Percentiles rank a stretch among this genome's conserved stretches.
Evolutionary conservation across 2,888 invertebrate species (phyloP).

Genomic region (Caenorhabditis japonica): DNA sequence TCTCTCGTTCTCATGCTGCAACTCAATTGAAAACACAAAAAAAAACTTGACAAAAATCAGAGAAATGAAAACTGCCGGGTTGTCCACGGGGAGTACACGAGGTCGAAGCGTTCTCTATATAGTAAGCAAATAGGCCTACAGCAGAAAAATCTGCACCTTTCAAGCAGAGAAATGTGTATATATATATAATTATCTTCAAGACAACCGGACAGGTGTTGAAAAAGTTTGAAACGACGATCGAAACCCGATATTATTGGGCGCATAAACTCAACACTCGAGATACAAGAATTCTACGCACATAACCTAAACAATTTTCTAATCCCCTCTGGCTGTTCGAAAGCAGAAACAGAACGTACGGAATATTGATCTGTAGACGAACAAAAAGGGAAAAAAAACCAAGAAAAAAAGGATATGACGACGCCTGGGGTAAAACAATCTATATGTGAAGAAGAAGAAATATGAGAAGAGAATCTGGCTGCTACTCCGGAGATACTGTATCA

Average conservation of each 20-base stretch:
- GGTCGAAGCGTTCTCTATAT: too few relatives aligned
- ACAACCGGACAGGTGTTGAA: constrained; percentile 33
- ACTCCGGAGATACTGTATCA: constrained; percentile 1
- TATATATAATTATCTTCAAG: not conserved
- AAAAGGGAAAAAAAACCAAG: too few relatives aligned
- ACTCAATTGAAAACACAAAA: too few relatives aligned
- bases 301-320: constrained; percentile 16
- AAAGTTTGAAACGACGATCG: constrained; percentile 41
- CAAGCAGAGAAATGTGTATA: too few relatives aligned
- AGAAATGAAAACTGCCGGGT: too few relatives aligned
- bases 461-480: not conserved
- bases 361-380: not conserved
- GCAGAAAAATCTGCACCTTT: too few relatives aligned
- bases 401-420: constrained; percentile 7
- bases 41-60: too few relatives aligned
- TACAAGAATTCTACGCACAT: too few relatives aligned
- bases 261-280: too few relatives aligned
- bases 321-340: not conserved
- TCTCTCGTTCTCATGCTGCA: too few relatives aligned
- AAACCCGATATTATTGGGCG: constrained; percentile 43
- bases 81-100: too few relatives aligned
- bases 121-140: too few relatives aligned
- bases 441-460: constrained; percentile 1
- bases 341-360: not conserved
- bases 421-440: not conserved